Base-by-base conservation (phyloP, 2,888 invertebrate genomes). In the Drosophila subquinaria region DNA sequence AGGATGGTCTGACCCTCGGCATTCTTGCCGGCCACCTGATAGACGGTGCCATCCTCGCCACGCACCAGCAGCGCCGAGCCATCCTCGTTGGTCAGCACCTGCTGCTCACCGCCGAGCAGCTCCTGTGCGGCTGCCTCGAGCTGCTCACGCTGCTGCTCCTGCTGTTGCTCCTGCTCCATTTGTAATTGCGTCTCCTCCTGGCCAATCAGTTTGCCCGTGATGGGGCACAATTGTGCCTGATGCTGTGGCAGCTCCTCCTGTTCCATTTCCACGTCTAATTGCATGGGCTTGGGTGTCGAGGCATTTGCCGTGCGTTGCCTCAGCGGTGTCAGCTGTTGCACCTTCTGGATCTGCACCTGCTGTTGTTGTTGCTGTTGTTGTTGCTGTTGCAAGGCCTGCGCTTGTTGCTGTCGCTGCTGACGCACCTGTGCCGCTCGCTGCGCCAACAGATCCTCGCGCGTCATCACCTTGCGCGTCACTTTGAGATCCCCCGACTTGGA, bases 1-100 rank as follows among this genome's bases (percentile, higher is more conserved):
- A 96, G 92, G 70, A 96, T 93, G 0, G 96, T 96, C 90, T 96
- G 96, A 0, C 96, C 96, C 48, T 95, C 96, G 76, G 96, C 96
- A 80, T 96, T 96, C 88, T 97, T 96, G n/a, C 97, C 96, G 0
- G 96, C 95, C 35, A 96, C 96, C 94, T 95, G 89, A 74, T 93
- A 93, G n/a, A 93, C 92, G 2, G 93, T 93, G 20, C 97, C 97
- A 88, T 97, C 97, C 81, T 97, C 97, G 0, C 97, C 97, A 0
- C 96, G 95, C 43, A 97, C 96, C 88, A 97, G 95, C 72, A 97
- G 94, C 15, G 97, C 95, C 27, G 94, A 94, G 55, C 95, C 95
- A 81, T 95, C 95, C 42, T 94, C 93, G 73, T 94, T 94, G 38
- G 93, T 90, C 11, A 93, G 82, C 55, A 93, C 86, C 77, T 93